Evolutionary conservation across 2,113 vertebrate species (phyloP).

Genomic region (Salvelinus fontinalis): DNA sequence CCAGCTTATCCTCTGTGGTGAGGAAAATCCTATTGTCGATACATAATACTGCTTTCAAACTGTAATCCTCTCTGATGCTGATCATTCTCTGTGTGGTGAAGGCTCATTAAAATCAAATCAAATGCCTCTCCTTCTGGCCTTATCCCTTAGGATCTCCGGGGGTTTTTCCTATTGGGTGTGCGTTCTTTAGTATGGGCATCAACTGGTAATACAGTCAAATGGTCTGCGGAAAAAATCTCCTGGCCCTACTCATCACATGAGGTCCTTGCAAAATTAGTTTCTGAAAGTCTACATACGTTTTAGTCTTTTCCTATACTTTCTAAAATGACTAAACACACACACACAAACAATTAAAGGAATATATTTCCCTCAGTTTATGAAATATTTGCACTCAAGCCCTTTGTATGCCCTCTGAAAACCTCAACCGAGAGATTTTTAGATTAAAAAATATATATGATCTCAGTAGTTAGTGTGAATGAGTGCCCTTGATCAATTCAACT

Average conservation of each 20-base stretch:
- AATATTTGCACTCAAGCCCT: conserved; percentile 31
- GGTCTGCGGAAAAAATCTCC: too few relatives aligned
- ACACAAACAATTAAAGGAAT: not conserved
- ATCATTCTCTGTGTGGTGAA: conserved; percentile 47
- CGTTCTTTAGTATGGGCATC: too few relatives aligned
- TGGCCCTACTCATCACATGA: too few relatives aligned
- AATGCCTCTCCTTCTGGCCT: conserved; percentile 16
- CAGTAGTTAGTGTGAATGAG: not conserved
- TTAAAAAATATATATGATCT: not conserved
- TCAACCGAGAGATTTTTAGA: not conserved
- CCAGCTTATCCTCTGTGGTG: conserved; percentile 40
- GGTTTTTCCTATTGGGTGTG: too few relatives aligned
- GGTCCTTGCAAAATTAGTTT: too few relatives aligned
- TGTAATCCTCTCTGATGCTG: conserved; percentile 55
- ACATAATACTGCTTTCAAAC: conserved; percentile 52
- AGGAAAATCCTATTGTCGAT: conserved; percentile 62
- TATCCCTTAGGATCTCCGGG: too few relatives aligned
- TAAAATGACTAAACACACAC: not conserved
- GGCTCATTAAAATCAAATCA: conserved; percentile 64
- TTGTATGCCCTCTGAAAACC: conserved; percentile 33
- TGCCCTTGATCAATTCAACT: too few relatives aligned
- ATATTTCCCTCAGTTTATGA: conserved; percentile 26
- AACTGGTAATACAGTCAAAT: too few relatives aligned
- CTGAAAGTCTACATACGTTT: too few relatives aligned
- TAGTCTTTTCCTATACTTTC: too few relatives aligned